Conservation (phyloP, 2,113 vertebrate genomes). For the Oryzias melastigma region DNA sequence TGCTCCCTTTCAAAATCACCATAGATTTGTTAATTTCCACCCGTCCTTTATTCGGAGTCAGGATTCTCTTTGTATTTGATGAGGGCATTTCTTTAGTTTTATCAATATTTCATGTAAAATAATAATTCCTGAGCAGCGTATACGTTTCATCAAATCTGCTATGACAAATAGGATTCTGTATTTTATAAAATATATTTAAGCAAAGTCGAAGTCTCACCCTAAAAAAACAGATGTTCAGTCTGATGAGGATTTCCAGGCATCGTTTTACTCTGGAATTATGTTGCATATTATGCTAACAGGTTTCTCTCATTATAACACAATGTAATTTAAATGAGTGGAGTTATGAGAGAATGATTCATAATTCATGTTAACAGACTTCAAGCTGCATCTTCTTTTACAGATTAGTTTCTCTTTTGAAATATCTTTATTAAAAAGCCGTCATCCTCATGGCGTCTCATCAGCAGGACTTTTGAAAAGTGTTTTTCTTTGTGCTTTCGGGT, state of each 20-base stretch:
- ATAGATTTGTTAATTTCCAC: background rate
- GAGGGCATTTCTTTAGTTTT: conserved; percentile 5
- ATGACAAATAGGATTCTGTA: background rate
- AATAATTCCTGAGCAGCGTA: background rate
- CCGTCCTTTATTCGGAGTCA: background rate
- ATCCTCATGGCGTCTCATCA: too few relatives aligned
- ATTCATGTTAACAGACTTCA: background rate
- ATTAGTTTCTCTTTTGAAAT: too few relatives aligned
- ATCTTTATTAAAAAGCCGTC: too few relatives aligned
- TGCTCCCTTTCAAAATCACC: background rate
- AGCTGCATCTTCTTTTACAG: too few relatives aligned
- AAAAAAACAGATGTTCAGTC: too few relatives aligned
- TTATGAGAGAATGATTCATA: background rate
- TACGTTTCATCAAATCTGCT: background rate
- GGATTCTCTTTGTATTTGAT: background rate
- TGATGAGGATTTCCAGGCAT: too few relatives aligned
- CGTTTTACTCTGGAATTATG: too few relatives aligned
- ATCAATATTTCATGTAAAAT: background rate
- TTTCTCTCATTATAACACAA: background rate
- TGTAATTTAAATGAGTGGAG: background rate
- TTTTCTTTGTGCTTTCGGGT: conserved; percentile 2
- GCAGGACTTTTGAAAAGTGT: background rate
- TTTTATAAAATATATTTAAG: too few relatives aligned
- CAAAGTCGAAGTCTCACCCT: too few relatives aligned
- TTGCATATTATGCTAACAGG: background rate